Evolutionary conservation across 2,797 vertebrate genomes (phyloP).

Genomic region (Ficedula albicollis): DNA sequence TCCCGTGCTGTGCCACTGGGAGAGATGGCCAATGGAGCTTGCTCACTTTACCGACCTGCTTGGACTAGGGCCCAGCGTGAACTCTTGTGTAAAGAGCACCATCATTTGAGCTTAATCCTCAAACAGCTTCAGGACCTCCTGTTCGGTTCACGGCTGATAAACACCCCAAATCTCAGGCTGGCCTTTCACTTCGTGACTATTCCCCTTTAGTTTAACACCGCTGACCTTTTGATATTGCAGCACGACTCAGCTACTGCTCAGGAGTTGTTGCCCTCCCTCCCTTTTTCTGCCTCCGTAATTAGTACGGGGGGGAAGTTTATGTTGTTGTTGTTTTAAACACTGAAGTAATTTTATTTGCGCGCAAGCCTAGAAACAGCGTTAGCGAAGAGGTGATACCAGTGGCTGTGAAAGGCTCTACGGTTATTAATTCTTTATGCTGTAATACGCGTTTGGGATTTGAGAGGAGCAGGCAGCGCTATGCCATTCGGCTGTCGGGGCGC

Average conservation of each 20-base stretch:
- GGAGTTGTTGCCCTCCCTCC: background rate
- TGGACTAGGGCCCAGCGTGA: background rate
- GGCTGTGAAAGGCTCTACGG: background rate
- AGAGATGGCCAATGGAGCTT: fast-evolving
- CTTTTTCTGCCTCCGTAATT: background rate
- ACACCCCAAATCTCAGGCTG: background rate
- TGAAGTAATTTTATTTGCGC: background rate
- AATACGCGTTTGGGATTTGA: background rate
- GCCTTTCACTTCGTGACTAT: background rate
- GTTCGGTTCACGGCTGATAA: background rate
- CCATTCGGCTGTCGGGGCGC: fast-evolving
- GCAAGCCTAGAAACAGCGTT: background rate
- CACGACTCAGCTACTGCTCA: background rate
- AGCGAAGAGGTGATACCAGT: background rate
- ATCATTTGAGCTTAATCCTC: background rate
- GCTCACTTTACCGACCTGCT: fast-evolving
- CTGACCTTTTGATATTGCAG: background rate
- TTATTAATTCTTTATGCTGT: background rate
- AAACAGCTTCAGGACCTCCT: background rate
- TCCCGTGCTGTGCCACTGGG: background rate
- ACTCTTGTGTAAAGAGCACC: background rate
- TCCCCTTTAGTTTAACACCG: background rate
- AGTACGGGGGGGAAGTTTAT: fast-evolving
- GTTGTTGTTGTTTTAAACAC: background rate
- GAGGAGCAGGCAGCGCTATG: background rate